Base-by-base conservation (phyloP, 2,888 invertebrate genomes). In the Leucophenga montana region DNA sequence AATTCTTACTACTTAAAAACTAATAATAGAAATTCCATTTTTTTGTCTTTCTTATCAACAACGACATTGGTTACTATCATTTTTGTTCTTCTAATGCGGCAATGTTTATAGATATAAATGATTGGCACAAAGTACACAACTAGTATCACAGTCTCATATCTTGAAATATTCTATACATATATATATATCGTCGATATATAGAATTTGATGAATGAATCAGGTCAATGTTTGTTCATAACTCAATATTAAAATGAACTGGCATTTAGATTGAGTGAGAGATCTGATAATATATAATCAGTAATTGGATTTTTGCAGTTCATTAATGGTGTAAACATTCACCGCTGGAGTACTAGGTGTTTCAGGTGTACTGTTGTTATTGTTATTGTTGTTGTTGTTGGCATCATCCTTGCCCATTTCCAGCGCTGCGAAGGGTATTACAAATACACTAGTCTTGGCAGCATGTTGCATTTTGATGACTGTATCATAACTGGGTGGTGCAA, bases 401-500 rank as follows among this genome's bases (percentile, higher is more conserved):
- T 71, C 71, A 13, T 70, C 70, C 71, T 73, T 73, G 53, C 59
- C 71, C 8, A 68, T 20, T 44, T 71, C 73, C 5, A 75, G 72
- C 5, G 57, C 65, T 0, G 78, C 66, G 27, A 86, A 83, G 39
- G 87, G 87, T 74, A 88, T 85, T n/a, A 88, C 86, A 76, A 85
- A 88, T 39, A 88, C 80, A 27, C 84, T 78, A n/a, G 81, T 75
- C 65, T 82, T 83, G 54, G 84, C 79, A 50, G 78, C 77, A 71
- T 84, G 79, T 53, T 85, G 81, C 77, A 85, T 84, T 69, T 86
- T 86, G 73, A 88, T 83, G 2, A 89, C 87, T 3, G 87, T 83
- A 53, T 88, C 88, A 71, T 89, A 89, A 68, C 86, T 88, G 53
- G 88, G 88, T 57, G 88, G 88, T 2, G 89, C 88, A 69, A 89